These are phyloP conservation scores for Ptiloglossa arizonensis DNA, from an alignment of 1,140 invertebrate species.

Conservation along the genomic window DNA sequence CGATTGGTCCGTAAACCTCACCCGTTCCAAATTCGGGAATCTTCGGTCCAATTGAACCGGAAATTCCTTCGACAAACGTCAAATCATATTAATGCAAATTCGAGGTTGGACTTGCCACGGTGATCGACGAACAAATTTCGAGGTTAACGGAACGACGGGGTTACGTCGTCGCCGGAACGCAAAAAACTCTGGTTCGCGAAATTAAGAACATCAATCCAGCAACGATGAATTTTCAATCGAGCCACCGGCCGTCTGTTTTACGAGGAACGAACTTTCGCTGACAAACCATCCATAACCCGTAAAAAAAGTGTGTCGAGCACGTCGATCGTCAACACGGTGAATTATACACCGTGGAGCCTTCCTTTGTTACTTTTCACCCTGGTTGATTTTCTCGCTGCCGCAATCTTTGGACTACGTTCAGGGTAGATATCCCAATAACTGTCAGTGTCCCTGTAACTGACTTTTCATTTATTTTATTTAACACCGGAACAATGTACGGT, in stretches of 20 bases:
- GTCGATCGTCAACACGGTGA: neutral
- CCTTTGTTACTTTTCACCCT: neutral
- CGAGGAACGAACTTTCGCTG: neutral
- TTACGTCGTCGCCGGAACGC: neutral
- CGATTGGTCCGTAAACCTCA: too few species aligned
- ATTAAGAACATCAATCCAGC: neutral
- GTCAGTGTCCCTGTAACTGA: too few species aligned
- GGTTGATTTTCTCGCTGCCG: neutral
- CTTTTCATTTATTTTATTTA: too few species aligned
- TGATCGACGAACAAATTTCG: too few species aligned
- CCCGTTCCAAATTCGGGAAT: too few species aligned
- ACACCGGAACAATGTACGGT: too few species aligned
- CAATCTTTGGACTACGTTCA: neutral
- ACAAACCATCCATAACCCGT: neutral
- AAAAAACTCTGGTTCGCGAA: neutral
- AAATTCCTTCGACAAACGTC: neutral
- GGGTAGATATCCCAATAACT: too few species aligned
- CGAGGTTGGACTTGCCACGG: too few species aligned
- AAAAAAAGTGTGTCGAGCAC: neutral
- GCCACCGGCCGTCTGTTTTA: neutral
- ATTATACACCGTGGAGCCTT: neutral
- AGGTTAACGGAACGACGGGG: too few species aligned
- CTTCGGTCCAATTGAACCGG: too few species aligned
- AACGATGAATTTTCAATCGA: slow-evolving; percentile 9
- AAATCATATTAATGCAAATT: too few species aligned